Evolutionary conservation across 1,140 invertebrate genomes (phyloP).

Genomic region (Sminthurides bifidus): DNA sequence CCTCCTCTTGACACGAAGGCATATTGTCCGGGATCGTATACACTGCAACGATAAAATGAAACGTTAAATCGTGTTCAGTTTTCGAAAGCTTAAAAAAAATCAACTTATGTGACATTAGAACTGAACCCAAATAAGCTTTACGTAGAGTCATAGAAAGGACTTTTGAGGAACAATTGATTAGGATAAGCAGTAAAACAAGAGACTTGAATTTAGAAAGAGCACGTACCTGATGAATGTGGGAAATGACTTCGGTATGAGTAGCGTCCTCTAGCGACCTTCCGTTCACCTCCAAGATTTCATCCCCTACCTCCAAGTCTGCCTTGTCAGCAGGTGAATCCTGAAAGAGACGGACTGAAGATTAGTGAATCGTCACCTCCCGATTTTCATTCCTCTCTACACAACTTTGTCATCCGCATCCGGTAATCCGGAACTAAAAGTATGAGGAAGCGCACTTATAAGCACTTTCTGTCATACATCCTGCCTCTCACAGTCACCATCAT

Average conservation of each 20-base stretch:
- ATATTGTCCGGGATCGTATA: conserved; percentile 86
- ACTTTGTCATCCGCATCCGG: too few relatives aligned
- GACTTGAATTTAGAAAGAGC: neutral
- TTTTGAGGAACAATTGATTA: neutral
- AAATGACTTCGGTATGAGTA: conserved; percentile 75
- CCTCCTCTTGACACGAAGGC: conserved; percentile 74
- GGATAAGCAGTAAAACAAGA: neutral
- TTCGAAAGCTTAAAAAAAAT: neutral
- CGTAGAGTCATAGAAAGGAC: neutral
- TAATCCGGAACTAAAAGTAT: too few relatives aligned
- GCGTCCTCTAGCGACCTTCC: conserved; percentile 77
- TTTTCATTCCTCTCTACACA: too few relatives aligned
- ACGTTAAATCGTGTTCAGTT: neutral
- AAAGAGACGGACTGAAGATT: conserved; percentile 24
- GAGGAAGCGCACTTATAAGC: too few relatives aligned
- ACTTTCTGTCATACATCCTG: too few relatives aligned
- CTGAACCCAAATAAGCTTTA: neutral
- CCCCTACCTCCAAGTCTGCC: conserved; percentile 78
- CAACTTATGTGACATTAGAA: neutral
- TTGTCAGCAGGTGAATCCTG: conserved; percentile 85
- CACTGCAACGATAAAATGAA: conserved; percentile 54
- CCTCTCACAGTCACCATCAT: too few relatives aligned
- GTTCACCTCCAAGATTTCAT: conserved; percentile 93
- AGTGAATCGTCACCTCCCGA: too few relatives aligned
- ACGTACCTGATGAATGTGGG: conserved; percentile 80